Evolutionary conservation across 2,888 invertebrate genomes (phyloP), one percentile per base, ranked within the genome.

Genomic region (Nemotelus pantherinus): DNA sequence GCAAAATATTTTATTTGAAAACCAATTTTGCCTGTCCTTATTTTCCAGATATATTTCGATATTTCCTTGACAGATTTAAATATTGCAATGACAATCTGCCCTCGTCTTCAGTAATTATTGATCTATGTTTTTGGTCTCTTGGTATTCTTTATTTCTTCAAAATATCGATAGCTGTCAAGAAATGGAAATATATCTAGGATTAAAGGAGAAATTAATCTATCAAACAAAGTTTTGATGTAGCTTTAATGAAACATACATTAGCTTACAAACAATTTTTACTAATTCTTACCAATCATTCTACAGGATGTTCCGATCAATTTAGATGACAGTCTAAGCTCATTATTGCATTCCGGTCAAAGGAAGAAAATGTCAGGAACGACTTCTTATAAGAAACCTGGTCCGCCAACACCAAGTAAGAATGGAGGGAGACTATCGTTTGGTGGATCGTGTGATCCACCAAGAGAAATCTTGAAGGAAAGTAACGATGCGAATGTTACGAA

Each of bases 321-420:
- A 58, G 85, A 85, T 77, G 86, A 87, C 70, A 87, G 87, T 81
- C 83, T 85, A 82, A 85, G 84, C 77, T 85, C 87, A 72, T 83
- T 90, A 55, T 82, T 90, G 2, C 85, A 84, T 70, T 83, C 84
- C 3, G 84, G 84, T 2, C 84, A 87, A 87, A 89, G 82, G 81
- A 91, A 82, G 72, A 86, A 85, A 85, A 85, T 85, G 89, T 91
- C 85, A 88, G 92, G 86, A 88, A 91, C 77, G 85, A 94, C 93
- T 0, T 92, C 93, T 0, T 95, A 95, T 85, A 94, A 94, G 88
- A 92, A 92, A 83, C 95, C 95, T 0, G 95, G 95, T 0, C 95
- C 95, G 65, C 95, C 95, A 44, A 95, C 95, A 1, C 95, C 95
- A 0, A 94, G 94, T 87, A 95, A 94, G 87, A 92, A 94, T 85